Conservation (phyloP, 2,888 invertebrate genomes). For the Chymomyza fuscimana region DNA sequence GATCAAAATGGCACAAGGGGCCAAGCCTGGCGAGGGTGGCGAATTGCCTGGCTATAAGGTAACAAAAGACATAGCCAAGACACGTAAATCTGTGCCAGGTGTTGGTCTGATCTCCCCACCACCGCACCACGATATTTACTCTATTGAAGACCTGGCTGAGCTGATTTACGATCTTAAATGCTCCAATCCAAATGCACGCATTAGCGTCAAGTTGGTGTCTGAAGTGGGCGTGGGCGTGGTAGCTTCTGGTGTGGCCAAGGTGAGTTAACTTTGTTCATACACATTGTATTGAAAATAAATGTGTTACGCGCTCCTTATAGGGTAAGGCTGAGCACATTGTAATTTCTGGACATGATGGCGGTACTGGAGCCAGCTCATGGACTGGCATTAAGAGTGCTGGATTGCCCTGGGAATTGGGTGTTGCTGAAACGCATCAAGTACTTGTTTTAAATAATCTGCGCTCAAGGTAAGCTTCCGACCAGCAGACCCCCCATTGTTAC, state of each 20-base stretch:
- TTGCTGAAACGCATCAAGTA: slow-evolving; percentile 99
- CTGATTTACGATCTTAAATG: slow-evolving; percentile 98
- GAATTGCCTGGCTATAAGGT: slow-evolving; percentile 96
- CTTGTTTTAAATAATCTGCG: slow-evolving; percentile 95
- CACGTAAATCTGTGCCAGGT: slow-evolving; percentile 96
- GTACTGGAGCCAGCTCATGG: slow-evolving; percentile 99
- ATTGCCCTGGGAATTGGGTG: slow-evolving; percentile 98
- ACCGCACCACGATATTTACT: slow-evolving; percentile 99
- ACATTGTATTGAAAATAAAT: background rate
- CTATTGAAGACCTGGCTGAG: slow-evolving; percentile 98
- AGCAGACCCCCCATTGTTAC: slow-evolving; percentile 63
- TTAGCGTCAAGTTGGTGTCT: slow-evolving; percentile 98
- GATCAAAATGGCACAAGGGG: slow-evolving; percentile 99
- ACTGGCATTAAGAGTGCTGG: slow-evolving; percentile 99
- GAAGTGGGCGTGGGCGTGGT: slow-evolving; percentile 99
- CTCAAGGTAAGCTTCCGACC: slow-evolving; percentile 81
- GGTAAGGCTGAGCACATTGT: slow-evolving; percentile 99
- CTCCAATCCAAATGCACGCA: slow-evolving; percentile 95
- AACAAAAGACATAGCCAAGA: slow-evolving; percentile 95
- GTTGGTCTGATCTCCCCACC: slow-evolving; percentile 99
- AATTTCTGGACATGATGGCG: slow-evolving; percentile 99
- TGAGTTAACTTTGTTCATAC: slow-evolving; percentile 69
- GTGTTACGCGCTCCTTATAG: slow-evolving; percentile 78
- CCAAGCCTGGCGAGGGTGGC: slow-evolving; percentile 99
- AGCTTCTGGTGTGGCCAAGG: slow-evolving; percentile 99